Evolutionary conservation across 53 echinoderm and acorn worm species (phyloP).

Genomic region (Crossaster papposus): DNA sequence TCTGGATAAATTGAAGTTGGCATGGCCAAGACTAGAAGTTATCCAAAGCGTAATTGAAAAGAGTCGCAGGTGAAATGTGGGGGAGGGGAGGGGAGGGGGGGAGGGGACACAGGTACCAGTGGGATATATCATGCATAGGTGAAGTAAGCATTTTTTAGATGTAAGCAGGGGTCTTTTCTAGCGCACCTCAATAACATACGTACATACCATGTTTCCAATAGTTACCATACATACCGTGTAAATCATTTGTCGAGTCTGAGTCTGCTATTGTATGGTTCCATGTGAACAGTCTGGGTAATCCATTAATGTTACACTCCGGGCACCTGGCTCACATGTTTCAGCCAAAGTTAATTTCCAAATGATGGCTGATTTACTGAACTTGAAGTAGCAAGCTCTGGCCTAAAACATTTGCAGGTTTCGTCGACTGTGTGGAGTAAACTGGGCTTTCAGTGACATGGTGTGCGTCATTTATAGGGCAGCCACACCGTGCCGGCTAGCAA

Average conservation of each 20-base stretch:
- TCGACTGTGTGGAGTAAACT: neutral
- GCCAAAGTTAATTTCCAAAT: constrained; percentile 20
- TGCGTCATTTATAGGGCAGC: constrained; percentile 39
- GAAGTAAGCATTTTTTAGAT: neutral
- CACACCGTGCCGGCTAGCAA: neutral
- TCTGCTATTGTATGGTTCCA: constrained; percentile 3
- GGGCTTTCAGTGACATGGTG: constrained; percentile 4
- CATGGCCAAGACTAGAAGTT: constrained; percentile 48
- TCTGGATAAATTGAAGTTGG: constrained; percentile 11
- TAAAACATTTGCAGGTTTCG: constrained; percentile 4
- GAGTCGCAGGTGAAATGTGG: neutral
- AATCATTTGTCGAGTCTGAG: neutral
- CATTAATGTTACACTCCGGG: constrained; percentile 16
- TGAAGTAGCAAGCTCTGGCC: neutral
- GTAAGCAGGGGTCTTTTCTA: neutral
- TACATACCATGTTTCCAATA: neutral
- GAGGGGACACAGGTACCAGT: neutral
- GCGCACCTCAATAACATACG: neutral
- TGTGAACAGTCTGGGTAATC: constrained; percentile 16
- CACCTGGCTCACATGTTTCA: constrained; percentile 8
- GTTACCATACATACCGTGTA: neutral
- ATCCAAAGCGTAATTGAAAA: neutral
- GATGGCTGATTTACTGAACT: neutral
- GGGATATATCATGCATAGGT: neutral
- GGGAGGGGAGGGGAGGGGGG: too few relatives aligned